Conservation (phyloP, 2,113 vertebrate species). For the Mixornis gularis region DNA sequence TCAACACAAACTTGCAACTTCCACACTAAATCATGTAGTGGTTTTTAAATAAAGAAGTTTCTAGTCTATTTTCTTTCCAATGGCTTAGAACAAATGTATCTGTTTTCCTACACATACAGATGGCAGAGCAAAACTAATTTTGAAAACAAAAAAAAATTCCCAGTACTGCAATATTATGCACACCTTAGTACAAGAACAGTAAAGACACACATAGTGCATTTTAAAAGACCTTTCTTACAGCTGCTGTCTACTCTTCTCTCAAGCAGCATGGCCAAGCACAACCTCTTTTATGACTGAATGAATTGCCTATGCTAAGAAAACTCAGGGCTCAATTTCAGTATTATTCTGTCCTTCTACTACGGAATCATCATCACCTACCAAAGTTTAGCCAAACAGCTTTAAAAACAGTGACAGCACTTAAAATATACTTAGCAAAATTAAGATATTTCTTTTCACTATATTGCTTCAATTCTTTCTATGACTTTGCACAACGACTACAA, state of each 20-base stretch:
- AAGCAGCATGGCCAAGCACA: neutral
- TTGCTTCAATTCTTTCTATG: neutral
- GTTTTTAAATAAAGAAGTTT: neutral
- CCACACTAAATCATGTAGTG: neutral
- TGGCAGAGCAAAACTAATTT: neutral
- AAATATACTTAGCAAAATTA: neutral
- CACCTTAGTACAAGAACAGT: neutral
- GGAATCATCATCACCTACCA: neutral
- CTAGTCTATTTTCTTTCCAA: neutral
- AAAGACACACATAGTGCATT: fast-evolving
- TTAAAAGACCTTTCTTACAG: neutral
- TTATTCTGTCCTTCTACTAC: neutral
- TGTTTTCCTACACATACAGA: neutral
- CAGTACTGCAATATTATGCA: neutral
- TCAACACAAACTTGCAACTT: neutral
- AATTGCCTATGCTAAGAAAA: neutral
- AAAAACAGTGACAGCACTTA: neutral
- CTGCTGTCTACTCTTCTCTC: neutral
- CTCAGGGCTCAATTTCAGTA: neutral
- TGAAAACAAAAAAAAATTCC: neutral
- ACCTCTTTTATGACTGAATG: neutral
- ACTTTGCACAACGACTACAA: neutral
- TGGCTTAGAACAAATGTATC: neutral
- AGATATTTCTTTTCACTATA: neutral
- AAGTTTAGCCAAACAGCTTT: neutral